Percentiles rank a stretch among this genome's conserved stretches.
phyloP scores from a whole-genome alignment of 2,797 vertebrate species.

The Myotis vivesi region DNA sequence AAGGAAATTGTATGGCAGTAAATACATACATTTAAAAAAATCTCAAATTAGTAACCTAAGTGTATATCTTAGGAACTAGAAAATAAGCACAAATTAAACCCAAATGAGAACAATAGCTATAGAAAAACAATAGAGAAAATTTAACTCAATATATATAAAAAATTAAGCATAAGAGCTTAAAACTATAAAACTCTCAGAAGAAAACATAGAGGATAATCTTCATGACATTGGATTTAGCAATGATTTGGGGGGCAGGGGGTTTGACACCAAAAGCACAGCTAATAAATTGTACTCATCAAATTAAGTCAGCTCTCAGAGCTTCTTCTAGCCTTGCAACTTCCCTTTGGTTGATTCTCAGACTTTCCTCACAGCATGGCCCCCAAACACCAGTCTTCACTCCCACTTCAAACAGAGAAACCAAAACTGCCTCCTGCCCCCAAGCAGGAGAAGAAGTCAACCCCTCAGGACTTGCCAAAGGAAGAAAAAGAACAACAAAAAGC shows the following conservation, averaged over 20 bases:
- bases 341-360: not conserved
- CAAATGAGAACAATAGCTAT: not conserved
- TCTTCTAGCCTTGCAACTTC: too few relatives aligned
- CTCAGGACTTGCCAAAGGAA: not conserved
- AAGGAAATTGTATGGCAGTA: not conserved
- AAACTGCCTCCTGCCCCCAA: not conserved
- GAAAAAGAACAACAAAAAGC: not conserved
- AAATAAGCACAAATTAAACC: not conserved
- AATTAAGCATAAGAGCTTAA: not conserved
- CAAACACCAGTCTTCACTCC: constrained; percentile 40
- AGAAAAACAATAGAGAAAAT: not conserved
- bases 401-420: constrained; percentile 23
- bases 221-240: not conserved
- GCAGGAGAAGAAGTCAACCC: not conserved
- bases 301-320: too few relatives aligned
- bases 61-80: not conserved
- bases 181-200: not conserved
- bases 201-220: not conserved
- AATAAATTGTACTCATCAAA: not conserved
- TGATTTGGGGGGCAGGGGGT: not conserved
- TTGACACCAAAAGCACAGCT: not conserved
- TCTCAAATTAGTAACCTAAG: not conserved
- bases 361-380: constrained; percentile 49
- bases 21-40: not conserved
- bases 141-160: not conserved